Evolutionary conservation across 1,140 invertebrate species (phyloP).

Genomic region (Cydia splendana): DNA sequence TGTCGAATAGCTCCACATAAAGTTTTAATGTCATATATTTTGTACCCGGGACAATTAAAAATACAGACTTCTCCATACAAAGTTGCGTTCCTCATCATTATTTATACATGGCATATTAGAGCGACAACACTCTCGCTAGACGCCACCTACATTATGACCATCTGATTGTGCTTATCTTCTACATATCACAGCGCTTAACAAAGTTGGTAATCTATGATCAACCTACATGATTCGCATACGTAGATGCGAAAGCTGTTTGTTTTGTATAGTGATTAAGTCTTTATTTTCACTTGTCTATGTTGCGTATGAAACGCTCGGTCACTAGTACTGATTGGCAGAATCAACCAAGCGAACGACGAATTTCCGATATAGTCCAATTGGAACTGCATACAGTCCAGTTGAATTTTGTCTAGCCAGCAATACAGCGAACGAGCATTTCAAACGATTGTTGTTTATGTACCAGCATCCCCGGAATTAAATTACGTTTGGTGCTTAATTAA

Average conservation of each 20-base stretch:
- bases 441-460: neutral
- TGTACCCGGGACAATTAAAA: no score
- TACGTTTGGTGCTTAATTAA: constrained; percentile 14
- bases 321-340: constrained; percentile 1
- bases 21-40: neutral
- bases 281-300: neutral
- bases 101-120: no score
- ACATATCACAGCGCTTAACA: no score
- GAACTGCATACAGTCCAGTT: neutral
- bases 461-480: neutral
- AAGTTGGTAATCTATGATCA: no score
- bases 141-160: no score
- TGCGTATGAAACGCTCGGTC: neutral
- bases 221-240: no score
- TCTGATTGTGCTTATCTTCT: no score
- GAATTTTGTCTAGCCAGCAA: constrained; percentile 1
- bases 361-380: constrained; percentile 8
- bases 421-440: neutral
- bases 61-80: no score
- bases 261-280: neutral
- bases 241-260: no score
- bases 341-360: neutral
- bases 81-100: no score
- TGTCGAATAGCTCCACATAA: neutral
- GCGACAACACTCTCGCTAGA: no score